phyloP scores from a whole-genome alignment of 2,888 invertebrate genomes.

The Apantesis nais region DNA sequence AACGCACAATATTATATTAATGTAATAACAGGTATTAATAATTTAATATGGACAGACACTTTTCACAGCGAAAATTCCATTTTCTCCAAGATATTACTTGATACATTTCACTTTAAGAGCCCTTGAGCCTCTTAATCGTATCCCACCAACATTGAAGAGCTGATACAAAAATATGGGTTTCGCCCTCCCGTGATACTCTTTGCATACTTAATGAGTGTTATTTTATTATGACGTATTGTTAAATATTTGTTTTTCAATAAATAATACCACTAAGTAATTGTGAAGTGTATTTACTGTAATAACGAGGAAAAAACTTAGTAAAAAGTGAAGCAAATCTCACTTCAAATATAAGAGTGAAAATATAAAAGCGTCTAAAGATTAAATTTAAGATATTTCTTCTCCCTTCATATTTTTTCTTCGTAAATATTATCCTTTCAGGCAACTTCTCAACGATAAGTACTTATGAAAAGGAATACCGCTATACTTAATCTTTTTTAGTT shows the following conservation, averaged over 20 bases:
- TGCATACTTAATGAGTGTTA: constrained; percentile 52
- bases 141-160: constrained; percentile 63
- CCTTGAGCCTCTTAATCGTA: constrained; percentile 56
- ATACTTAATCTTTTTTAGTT: neutral
- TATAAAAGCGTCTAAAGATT: neutral
- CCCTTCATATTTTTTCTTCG: neutral
- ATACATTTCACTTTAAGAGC: constrained; percentile 57
- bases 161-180: constrained; percentile 66
- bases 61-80: constrained; percentile 52
- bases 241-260: neutral
- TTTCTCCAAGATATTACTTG: constrained; percentile 45
- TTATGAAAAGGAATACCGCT: neutral
- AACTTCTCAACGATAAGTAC: constrained; percentile 4
- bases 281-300: neutral
- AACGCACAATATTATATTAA: constrained; percentile 2
- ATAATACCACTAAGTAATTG: neutral
- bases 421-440: neutral
- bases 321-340: neutral
- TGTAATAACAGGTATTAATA: constrained; percentile 13
- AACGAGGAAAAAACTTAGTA: neutral
- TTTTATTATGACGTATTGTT: constrained; percentile 42
- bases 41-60: constrained; percentile 8
- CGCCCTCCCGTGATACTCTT: constrained; percentile 46
- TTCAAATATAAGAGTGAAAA: neutral
- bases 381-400: neutral